Evolutionary conservation across 2,113 vertebrate species (phyloP).

Genomic region (Lophochroa leadbeateri): DNA sequence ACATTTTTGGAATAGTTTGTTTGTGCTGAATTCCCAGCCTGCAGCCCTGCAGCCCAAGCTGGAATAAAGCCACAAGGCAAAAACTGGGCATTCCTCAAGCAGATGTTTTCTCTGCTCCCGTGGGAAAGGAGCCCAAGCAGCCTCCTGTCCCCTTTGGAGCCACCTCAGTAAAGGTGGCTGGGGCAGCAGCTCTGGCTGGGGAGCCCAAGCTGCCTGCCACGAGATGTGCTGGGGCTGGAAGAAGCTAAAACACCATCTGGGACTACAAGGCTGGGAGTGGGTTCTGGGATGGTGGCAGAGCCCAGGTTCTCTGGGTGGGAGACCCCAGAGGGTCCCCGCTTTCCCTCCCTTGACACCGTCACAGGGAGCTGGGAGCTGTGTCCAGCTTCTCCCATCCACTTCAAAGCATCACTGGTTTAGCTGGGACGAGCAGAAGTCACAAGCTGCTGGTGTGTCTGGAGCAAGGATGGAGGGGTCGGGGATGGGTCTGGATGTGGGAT

Average conservation of each 20-base stretch:
- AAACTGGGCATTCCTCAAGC: slow-evolving; percentile 36
- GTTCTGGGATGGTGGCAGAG: not conserved
- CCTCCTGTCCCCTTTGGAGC: not conserved
- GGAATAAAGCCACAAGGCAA: slow-evolving; percentile 26
- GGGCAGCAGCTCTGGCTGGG: not conserved
- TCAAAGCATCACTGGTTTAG: not conserved
- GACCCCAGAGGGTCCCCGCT: not conserved
- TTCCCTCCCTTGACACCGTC: not conserved
- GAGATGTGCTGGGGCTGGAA: not conserved
- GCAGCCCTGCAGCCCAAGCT: not conserved
- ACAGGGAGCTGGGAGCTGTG: rapidly evolving
- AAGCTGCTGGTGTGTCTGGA: not conserved
- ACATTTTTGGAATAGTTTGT: slow-evolving; percentile 49
- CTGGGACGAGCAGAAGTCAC: not conserved
- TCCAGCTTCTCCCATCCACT: not conserved
- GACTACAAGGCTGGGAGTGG: not conserved
- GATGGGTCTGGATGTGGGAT: not conserved
- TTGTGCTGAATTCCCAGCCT: slow-evolving; percentile 40
- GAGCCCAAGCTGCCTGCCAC: not conserved
- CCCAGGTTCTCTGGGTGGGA: not conserved
- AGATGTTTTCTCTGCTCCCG: not conserved
- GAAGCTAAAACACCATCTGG: not conserved
- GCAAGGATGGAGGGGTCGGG: not conserved
- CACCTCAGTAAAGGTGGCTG: not conserved
- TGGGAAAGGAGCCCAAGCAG: not conserved